Base-by-base conservation (phyloP, 1,140 invertebrate species). In the Orius laevigatus region DNA sequence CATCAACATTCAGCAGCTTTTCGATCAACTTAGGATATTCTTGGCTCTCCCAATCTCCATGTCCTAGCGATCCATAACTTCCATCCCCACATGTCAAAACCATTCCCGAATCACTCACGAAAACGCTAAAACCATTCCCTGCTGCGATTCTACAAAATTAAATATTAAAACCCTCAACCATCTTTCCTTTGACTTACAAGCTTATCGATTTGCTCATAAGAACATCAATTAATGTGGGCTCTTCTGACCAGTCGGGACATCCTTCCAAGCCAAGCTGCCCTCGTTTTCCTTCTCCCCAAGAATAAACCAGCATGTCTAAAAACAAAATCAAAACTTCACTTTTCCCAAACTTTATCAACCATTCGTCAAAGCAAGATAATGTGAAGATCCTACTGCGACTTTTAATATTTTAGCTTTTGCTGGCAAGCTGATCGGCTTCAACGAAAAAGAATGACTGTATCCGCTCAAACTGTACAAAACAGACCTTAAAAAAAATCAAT, bases 1-100 rank as follows among this genome's bases (percentile, higher is more conserved):
- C 73, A 58, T 81, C 73, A 36, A 78, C 68, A 58, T 72, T 75
- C 47, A 68, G 55, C 16, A 70, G 58, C 20, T 53, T 58, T 39
- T 65, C 63, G 46, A 85, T 72, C 3, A 81, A 57, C 58, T 74
- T 75, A 14, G 82, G 82, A 56, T 63, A 70, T 12, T 69, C 61
- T 31, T 63, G 64, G 58, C 67, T 68, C 25, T 67, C 67, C 62
- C 69, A 75, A 53, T 80, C 72, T 0, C 73, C 74, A 60, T 81
- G 77, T n/a, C 81, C 82, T 5, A 83, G 60, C 55, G 73, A 76
- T 33, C 76, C 74, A 49, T 65, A 66, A 2, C 66, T 62, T 16
- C 77, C 77, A 63, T 76, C 72, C 1, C 83, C 82, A 63, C 79
- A 83, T 36, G 75, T 77, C 58, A 83, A 68, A 0, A 83, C 62